These are phyloP conservation scores for Holcopasites calliopsidis DNA, from an alignment of 1,140 invertebrate species.

Conservation along the genomic window DNA sequence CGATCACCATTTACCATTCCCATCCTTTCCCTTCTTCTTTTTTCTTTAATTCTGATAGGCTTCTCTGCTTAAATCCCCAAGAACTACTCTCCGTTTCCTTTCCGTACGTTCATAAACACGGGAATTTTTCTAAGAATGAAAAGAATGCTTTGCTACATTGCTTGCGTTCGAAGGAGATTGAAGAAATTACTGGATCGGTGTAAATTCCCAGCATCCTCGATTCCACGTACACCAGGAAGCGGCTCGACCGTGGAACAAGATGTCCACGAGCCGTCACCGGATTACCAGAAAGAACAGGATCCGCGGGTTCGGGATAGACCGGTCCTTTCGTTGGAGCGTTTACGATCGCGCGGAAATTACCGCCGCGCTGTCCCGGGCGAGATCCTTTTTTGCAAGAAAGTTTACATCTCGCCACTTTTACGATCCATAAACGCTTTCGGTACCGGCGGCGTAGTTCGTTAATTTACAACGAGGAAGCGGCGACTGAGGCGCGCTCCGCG, in stretches of 20 bases:
- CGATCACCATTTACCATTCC: background rate
- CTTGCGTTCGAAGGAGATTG: no score
- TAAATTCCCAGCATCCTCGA: background rate
- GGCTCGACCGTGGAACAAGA: slow-evolving; percentile 1
- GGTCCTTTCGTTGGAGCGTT: slow-evolving; percentile 20
- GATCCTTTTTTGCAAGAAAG: slow-evolving; percentile 27
- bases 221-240: no score
- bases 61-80: no score
- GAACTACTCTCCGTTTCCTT: no score
- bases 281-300: background rate
- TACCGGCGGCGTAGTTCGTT: slow-evolving; percentile 30
- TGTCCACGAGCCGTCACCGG: background rate
- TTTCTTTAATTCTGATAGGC: no score
- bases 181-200: no score
- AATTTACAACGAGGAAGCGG: slow-evolving; percentile 38
- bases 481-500: background rate
- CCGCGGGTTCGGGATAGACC: background rate
- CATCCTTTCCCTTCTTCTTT: no score
- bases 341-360: slow-evolving; percentile 13
- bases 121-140: no score
- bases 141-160: no score
- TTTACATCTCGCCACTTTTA: slow-evolving; percentile 40
- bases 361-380: background rate
- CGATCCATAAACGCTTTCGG: slow-evolving; percentile 40
- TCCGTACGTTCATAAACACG: no score